Base-by-base conservation (phyloP, 2,113 vertebrate species). In the Pontoporia blainvillei region DNA sequence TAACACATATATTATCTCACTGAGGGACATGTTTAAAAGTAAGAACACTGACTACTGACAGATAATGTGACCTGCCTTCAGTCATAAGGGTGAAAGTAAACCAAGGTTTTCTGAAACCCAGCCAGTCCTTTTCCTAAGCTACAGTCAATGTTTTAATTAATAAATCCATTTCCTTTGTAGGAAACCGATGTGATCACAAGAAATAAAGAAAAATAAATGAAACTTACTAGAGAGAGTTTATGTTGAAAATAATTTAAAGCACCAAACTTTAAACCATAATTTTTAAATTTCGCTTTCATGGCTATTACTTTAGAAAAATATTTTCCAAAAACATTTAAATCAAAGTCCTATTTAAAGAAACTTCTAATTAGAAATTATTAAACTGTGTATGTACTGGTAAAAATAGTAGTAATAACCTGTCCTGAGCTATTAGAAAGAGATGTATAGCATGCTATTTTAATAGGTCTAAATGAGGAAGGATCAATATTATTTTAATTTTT, bases 401-500 rank as follows among this genome's bases (percentile, higher is more conserved):
- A 66, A 93, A 67, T 64, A 97, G 36, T 92, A 87, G 90, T 96
- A 98, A 96, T 95, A 91, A 97, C 97, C 95, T 95, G 92, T 97
- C 95, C 95, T 97, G 82, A 97, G 90, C 97, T 98, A 98, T 97
- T 98, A 98, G 96, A 86, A 98, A 96, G 94, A 98, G 96, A 98
- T 96, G 52, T 71, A 98, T 81, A 79, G 95, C 84, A 96, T 96
- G 62, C 81, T 97, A 98, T 98, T 98, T 98, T 98, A 98, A 98
- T 98, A 98, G 96, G 96, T 84, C 97, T 98, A 98, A 98, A 98
- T 98, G 98, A 98, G 97, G 95, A 98, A 97, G 91, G 98, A 99
- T 99, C 99, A 98, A 99, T 99, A 99, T 98, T 98, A 98, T 98
- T 99, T 99, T 98, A 99, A 99, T 99, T 99, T 99, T 99, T 98